Evolutionary conservation across 2,113 vertebrate species (phyloP), one percentile per base, ranked within the genome.

Genomic region (Acanthisitta chloris): DNA sequence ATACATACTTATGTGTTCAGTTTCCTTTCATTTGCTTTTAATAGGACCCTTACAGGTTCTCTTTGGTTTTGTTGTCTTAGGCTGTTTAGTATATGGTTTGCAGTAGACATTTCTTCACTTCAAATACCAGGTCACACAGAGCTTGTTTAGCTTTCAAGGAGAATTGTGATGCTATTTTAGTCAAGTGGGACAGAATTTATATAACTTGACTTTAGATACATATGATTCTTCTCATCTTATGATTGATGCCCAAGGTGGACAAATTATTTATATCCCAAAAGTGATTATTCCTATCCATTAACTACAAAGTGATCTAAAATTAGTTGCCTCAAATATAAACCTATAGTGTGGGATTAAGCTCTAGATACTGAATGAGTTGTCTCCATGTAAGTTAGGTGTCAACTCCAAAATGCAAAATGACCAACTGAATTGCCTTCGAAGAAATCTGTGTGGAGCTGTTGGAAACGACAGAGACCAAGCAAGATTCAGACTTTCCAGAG

Each of bases 1-100:
- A 5, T 8, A 23, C 0, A 0, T 54, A 28, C 17, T 70, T 52
- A 13, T 1, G 3, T 29, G 9, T 54, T 58, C 14, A 17, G 19
- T 49, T 86, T 66, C 33, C 23, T 74, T 78, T 85, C 2, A 42
- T 45, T 18, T 84, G 1, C 8, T 45, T 87, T 90, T 34, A 28
- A 9, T 18, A 49, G 36, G 24, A 43, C 7, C 1, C 7, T 43
- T 90, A 36, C 0, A 45, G 8, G 4, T 59, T 92, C 20, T 76
- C 9, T 66, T 21, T 25, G 16, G 29, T 49, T 89, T 54, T 78
- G 10, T 13, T 76, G 28, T 45, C 25, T 10, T 92, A 64, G 65
- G 8, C 3, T 69, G 19, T 34, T 34, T 82, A 16, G 20, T 14
- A 0, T 45, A 8, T 61, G 10, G 3, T 43, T 84, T 71, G 6